Conservation (phyloP, 2,113 vertebrate genomes). For the Stegastes partitus region DNA sequence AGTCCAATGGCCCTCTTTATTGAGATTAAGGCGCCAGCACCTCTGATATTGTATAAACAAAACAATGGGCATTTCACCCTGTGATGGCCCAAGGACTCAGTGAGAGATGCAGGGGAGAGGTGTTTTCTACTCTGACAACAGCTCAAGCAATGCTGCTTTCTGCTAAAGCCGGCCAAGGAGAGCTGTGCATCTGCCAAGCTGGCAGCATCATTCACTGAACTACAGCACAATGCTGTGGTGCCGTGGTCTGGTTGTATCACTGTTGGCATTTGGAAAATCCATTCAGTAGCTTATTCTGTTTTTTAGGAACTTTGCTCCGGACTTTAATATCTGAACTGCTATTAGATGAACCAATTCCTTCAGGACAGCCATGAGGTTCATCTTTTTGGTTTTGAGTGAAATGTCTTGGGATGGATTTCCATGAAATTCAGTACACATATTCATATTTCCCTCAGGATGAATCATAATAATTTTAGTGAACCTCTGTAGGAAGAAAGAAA, state of each 20-base stretch:
- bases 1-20: slow-evolving; percentile 80
- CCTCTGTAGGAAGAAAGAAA: background rate
- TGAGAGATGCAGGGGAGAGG: slow-evolving; percentile 38
- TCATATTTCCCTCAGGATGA: background rate
- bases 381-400: background rate
- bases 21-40: slow-evolving; percentile 73
- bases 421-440: background rate
- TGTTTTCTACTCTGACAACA: slow-evolving; percentile 56
- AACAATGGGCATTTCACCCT: slow-evolving; percentile 73
- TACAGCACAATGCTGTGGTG: slow-evolving; percentile 36
- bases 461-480: background rate
- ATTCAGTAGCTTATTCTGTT: background rate
- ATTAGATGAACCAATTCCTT: background rate
- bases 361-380: background rate
- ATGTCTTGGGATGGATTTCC: background rate
- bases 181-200: slow-evolving; percentile 41
- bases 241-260: slow-evolving; percentile 37
- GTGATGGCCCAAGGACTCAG: slow-evolving; percentile 64
- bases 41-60: slow-evolving; percentile 80
- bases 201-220: slow-evolving; percentile 37
- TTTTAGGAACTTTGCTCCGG: no score
- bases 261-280: slow-evolving; percentile 3
- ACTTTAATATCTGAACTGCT: background rate
- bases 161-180: slow-evolving; percentile 43
- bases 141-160: slow-evolving; percentile 30